Percentiles rank a stretch among this genome's conserved stretches.
These are phyloP conservation scores for Synaphobranchus kaupii DNA, from an alignment of 2,797 vertebrate genomes.

Conservation along the genomic window DNA sequence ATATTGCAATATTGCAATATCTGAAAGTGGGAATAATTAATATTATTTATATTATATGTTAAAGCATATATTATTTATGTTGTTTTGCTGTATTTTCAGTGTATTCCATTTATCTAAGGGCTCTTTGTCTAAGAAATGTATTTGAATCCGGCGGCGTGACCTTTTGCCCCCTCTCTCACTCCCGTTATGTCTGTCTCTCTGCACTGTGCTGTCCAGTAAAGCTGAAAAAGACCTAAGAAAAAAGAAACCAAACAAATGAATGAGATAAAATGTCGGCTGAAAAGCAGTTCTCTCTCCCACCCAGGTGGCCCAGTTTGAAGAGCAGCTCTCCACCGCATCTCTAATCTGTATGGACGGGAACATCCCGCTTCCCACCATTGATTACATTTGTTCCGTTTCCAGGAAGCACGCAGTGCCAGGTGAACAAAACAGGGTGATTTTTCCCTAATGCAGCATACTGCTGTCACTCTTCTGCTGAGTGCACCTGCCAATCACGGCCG, in stretches of 20 bases:
- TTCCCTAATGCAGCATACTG: not conserved
- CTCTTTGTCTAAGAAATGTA: too few relatives aligned
- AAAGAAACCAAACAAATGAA: not conserved
- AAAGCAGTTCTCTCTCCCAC: constrained; percentile 14
- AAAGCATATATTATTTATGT: too few relatives aligned
- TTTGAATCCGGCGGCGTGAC: too few relatives aligned
- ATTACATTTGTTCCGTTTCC: constrained; percentile 81
- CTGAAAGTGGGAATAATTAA: too few relatives aligned
- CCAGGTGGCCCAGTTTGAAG: constrained; percentile 84
- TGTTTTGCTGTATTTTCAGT: too few relatives aligned
- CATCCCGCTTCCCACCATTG: constrained; percentile 80
- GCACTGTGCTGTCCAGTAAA: too few relatives aligned
- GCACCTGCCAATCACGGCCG: not conserved
- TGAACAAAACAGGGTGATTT: constrained; percentile 48
- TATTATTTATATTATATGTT: too few relatives aligned
- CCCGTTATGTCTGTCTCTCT: too few relatives aligned
- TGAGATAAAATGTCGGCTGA: not conserved
- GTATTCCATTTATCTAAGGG: too few relatives aligned
- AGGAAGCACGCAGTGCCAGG: constrained; percentile 74
- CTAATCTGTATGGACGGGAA: constrained; percentile 88
- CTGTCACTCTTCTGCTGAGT: not conserved
- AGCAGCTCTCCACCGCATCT: constrained; percentile 72
- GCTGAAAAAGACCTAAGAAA: too few relatives aligned
- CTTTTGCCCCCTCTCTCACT: too few relatives aligned
- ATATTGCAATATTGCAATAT: too few relatives aligned